These are phyloP conservation scores for Morbakka virulenta DNA, from an alignment of 30 jellyfish, hydroid and myxozoan genomes.

Conservation along the genomic window DNA sequence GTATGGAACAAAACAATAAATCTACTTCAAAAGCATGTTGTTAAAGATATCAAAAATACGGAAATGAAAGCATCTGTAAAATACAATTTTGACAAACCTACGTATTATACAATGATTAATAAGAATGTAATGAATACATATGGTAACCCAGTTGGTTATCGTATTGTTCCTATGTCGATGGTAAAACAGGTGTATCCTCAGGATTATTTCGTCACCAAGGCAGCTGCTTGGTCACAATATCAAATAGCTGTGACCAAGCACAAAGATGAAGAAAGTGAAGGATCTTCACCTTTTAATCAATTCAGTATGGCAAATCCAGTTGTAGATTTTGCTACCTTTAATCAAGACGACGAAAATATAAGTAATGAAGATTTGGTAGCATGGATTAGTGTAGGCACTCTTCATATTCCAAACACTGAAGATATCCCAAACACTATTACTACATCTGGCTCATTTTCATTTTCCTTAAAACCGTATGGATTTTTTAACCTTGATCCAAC, in stretches of 20 bases:
- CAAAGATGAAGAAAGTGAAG: slow-evolving; percentile 71
- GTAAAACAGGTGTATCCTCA: slow-evolving; percentile 77
- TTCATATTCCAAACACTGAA: slow-evolving; percentile 74
- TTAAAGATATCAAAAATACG: slow-evolving; percentile 39
- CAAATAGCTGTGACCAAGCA: slow-evolving; percentile 68
- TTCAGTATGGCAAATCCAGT: slow-evolving; percentile 65
- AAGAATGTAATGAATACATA: slow-evolving; percentile 52
- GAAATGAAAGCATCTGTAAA: slow-evolving; percentile 65
- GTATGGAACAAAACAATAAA: slow-evolving; percentile 49
- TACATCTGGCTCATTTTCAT: slow-evolving; percentile 45
- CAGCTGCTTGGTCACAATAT: slow-evolving; percentile 83
- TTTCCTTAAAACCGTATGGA: slow-evolving; percentile 68
- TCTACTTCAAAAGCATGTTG: slow-evolving; percentile 27
- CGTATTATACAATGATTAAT: slow-evolving; percentile 48
- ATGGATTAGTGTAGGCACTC: slow-evolving; percentile 71
- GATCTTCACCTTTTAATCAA: slow-evolving; percentile 46
- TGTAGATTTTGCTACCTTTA: slow-evolving; percentile 46
- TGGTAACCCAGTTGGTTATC: slow-evolving; percentile 59
- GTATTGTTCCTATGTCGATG: slow-evolving; percentile 38
- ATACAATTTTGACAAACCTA: slow-evolving; percentile 77
- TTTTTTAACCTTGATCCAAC: slow-evolving; percentile 76
- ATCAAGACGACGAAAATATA: slow-evolving; percentile 44
- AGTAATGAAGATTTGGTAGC: slow-evolving; percentile 75
- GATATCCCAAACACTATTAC: slow-evolving; percentile 74
- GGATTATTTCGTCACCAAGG: slow-evolving; percentile 59